Base-by-base conservation (phyloP, 2,888 invertebrate species). In the Calliphora vomitoria region DNA sequence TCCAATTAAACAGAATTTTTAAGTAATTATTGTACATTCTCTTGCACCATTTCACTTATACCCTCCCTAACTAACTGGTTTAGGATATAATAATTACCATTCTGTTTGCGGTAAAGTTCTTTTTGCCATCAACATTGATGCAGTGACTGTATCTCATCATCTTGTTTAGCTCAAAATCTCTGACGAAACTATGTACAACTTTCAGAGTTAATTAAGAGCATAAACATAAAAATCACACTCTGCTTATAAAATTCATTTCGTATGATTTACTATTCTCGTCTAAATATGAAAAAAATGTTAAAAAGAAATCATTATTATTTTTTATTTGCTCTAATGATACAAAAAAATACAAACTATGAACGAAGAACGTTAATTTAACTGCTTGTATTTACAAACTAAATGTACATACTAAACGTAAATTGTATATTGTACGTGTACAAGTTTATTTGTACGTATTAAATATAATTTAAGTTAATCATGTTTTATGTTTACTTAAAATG, bases 391-490 rank as follows among this genome's bases (percentile, higher is more conserved):
- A 55, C 25, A 58, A 15, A 35, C 11, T 79, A 44, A 69, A 35
- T 20, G 20, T 0, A 31, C 18, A 41, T 41, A 66, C 18, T 38
- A 66, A 66, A 41, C 8, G 58, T 8, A 68, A 25, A 47, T 25
- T 25, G 5, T 25, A 38, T 15, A 11, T 38, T 25, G 20, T 10
- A 18, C 35, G 20, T 41, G 8, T 25, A 18, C 50, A 25, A 71
- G 60, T 53, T 71, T n/a, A 50, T 47, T 38, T 69, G 47, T 3
- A 15, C 38, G 25, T 41, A 50, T 82, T 69, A 60, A 62, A 71
- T 74, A 18, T 84, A 84, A 80, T 68, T 79, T 18, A 53, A 74
- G 38, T 72, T 79, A 66, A 74, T 79, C 31, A 74, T 31, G 25
- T 25, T 68, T 74, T 50, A 84, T 50, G 72, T 41, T 25, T 71